Conservation (phyloP, 2,797 vertebrate genomes). For the Pseudochirops corinnae region DNA sequence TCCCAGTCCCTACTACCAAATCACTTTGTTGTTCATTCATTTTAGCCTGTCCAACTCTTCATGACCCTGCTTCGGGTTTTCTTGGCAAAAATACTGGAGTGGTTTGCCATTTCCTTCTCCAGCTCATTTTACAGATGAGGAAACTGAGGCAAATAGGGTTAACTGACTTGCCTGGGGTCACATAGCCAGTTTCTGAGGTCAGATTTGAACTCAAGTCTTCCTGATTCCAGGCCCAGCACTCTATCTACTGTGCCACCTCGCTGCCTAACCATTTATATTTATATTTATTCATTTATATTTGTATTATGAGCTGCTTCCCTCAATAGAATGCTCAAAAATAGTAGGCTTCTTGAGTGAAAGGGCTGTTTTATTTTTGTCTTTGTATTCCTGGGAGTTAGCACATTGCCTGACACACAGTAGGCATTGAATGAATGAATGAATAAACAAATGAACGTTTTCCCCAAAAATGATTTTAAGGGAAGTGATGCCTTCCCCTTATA, state of each 20-base stretch:
- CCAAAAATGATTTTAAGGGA: neutral
- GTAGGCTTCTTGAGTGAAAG: neutral
- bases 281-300: neutral
- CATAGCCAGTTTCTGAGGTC: neutral
- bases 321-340: neutral
- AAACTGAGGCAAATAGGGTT: neutral
- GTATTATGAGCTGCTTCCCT: neutral
- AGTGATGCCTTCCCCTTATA: neutral
- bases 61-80: neutral
- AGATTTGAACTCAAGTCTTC: neutral
- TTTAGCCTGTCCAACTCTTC: neutral
- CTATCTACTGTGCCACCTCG: neutral
- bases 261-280: neutral
- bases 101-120: neutral
- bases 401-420: neutral
- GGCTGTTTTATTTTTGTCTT: neutral
- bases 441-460: neutral
- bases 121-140: neutral
- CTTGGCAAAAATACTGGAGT: neutral
- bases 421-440: neutral
- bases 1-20: neutral
- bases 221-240: neutral
- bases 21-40: neutral
- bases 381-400: neutral
- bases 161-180: neutral